Base-by-base conservation (phyloP, 1,140 invertebrate species). In the Diorhabda carinulata region DNA sequence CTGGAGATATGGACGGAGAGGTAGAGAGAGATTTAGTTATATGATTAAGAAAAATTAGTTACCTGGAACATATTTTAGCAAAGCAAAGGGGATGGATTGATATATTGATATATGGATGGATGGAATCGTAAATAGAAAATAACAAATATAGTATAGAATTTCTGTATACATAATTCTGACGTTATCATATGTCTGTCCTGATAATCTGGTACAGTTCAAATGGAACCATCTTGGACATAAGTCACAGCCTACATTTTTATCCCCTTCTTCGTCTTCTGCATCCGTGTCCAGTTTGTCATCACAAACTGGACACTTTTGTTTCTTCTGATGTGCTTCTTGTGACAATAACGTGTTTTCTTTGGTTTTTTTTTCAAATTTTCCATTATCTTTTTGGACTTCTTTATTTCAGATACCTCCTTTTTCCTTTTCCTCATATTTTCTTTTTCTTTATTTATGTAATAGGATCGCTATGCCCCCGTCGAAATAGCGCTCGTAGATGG, bases 191-290 rank as follows among this genome's bases (percentile, higher is more conserved):
- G 52, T 7, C 6, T 7, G 52, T 56, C 52, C 52, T 56, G 52
- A 56, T 56, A 56, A 56, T 56, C n/a, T n/a, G 6, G 70, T 71
- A 47, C 70, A 71, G 43, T 70, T 57, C 56, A 71, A 41, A 64
- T 71, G 66, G 52, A 42, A 71, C 52, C 60, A 64, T 7, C 45
- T 62, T 9, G 67, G 59, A 60, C 70, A 71, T 10, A 56, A 41
- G 58, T 71, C 67, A 64, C 70, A 71, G 6, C 70, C 67, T 25
- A 71, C 60, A 62, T 69, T 69, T 64, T 70, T 70, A 44, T 58
- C 25, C 25, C 25, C 56, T 52, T 41, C 47, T 44, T 71, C 68
- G 5, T 64, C 67, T 64, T 71, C 59, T 10, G 44, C 42, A 58
- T 64, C 67, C 2, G 44, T 69, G 10, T 52, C 57, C 9, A 69